A percentile compares a stretch with the other conserved stretches of the same genome.
Evolutionary conservation across 2,113 vertebrate species (phyloP).

Genomic region (Chloebia gouldiae): DNA sequence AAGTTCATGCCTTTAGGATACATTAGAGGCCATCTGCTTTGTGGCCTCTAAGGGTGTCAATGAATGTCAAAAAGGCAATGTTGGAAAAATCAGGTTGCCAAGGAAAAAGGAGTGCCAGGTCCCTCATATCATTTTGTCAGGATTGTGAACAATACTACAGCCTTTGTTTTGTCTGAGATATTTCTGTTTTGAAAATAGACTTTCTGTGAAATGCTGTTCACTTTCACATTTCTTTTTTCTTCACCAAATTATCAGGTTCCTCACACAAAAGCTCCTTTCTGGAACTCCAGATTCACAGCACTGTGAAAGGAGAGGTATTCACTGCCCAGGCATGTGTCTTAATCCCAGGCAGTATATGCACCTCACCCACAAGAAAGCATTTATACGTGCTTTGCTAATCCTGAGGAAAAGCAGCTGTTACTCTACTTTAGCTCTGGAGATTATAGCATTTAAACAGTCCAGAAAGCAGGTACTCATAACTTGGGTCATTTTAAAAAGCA

Average conservation of each 20-base stretch:
- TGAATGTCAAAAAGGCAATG: neutral
- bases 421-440: neutral
- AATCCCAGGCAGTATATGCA: neutral
- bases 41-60: neutral
- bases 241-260: neutral
- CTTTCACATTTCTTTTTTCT: neutral
- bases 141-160: neutral
- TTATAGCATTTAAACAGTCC: neutral
- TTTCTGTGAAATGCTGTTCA: neutral
- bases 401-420: neutral
- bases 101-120: neutral
- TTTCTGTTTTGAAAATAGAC: neutral
- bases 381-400: neutral
- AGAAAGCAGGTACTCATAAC: neutral
- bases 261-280: neutral
- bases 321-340: neutral
- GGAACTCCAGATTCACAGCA: neutral
- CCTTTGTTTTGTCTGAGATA: neutral
- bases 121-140: neutral
- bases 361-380: neutral
- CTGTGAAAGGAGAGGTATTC: neutral
- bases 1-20: neutral
- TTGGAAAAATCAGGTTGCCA: neutral
- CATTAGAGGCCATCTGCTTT: neutral
- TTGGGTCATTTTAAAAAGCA: neutral